phyloP scores from a whole-genome alignment of 2,797 vertebrate genomes.

The Centropyge bicolor region DNA sequence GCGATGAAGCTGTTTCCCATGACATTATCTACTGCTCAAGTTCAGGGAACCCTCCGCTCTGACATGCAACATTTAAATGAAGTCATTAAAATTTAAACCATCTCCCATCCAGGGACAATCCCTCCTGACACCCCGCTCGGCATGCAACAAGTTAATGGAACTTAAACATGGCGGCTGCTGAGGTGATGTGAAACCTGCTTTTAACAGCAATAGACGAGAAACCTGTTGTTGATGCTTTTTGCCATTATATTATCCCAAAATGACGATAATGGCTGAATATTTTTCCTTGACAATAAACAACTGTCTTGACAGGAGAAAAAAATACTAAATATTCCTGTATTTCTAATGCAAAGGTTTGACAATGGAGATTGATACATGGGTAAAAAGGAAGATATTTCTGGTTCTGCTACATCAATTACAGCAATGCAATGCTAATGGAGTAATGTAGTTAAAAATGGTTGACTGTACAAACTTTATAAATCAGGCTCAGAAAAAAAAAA shows the following conservation, averaged over 20 bases:
- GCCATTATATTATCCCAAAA: constrained; percentile 23
- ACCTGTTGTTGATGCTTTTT: constrained; percentile 55
- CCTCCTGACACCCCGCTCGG: constrained; percentile 59
- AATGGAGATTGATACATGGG: neutral
- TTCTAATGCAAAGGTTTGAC: neutral
- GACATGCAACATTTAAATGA: constrained; percentile 82
- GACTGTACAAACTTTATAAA: too few species aligned
- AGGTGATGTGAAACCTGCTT: constrained; percentile 41
- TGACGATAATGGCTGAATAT: constrained; percentile 9
- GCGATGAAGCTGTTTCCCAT: constrained; percentile 58
- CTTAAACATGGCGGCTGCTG: constrained; percentile 57
- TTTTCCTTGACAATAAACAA: constrained; percentile 9
- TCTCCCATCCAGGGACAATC: constrained; percentile 69
- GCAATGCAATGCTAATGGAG: neutral
- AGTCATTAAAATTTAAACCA: constrained; percentile 78
- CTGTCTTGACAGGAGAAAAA: constrained; percentile 11
- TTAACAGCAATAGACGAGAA: constrained; percentile 46
- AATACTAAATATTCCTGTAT: neutral
- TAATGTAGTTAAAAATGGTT: too few species aligned
- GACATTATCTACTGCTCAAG: constrained; percentile 64
- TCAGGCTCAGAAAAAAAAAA: too few species aligned
- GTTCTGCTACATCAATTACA: neutral
- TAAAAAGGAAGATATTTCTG: too few species aligned
- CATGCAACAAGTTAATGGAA: constrained; percentile 68
- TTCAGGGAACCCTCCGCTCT: constrained; percentile 67